Evolutionary conservation across 2,797 vertebrate species (phyloP), one percentile per base, ranked within the genome.

Genomic region (Mormyrus proboscirostris): DNA sequence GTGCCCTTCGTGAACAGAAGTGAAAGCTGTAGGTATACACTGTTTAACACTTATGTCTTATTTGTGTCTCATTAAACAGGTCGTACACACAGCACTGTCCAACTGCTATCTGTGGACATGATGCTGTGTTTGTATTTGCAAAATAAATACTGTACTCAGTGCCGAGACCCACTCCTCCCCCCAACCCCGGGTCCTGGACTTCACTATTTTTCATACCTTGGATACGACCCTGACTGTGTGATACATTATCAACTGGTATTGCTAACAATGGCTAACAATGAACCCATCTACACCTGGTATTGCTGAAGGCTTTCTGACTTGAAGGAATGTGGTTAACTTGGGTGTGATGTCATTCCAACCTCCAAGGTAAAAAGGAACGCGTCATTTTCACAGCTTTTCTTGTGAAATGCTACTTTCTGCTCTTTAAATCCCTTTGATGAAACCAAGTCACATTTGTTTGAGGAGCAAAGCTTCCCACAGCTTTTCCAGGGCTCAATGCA

Each of bases 391-490:
- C 59, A 25, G 59, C 2, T 65, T 25, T 65, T 10, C 22, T 29
- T 65, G 22, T 65, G 59, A 65, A 65, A 65, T 25, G 22, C 9
- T 62, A 25, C 2, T 62, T 65, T 65, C 22, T 25, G 59, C 22
- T 65, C 22, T 25, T 65, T 65, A 65, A 65, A 65, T 22, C 59
- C 59, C 22, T 65, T 65, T 65, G 59, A 65, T 65, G 59, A 65
- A 65, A 29, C 8, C n/a, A 65, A 10, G 22, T 73, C 29, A 38
- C 9, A 73, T 38, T 73, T 33, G 65, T 73, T 33, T 73, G 33
- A 38, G 25, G 29, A 73, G 65, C 29, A 12, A 38, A 33, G 4
- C 89, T 19, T 49, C 90, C 88, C 89, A 91, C 51, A 1, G 89
- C 25, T 76, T 16, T 22, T 55, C n/a, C 53, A 89, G 87, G 89